phyloP scores from a whole-genome alignment of 2,113 vertebrate genomes.

The Psilopogon haemacephalus region DNA sequence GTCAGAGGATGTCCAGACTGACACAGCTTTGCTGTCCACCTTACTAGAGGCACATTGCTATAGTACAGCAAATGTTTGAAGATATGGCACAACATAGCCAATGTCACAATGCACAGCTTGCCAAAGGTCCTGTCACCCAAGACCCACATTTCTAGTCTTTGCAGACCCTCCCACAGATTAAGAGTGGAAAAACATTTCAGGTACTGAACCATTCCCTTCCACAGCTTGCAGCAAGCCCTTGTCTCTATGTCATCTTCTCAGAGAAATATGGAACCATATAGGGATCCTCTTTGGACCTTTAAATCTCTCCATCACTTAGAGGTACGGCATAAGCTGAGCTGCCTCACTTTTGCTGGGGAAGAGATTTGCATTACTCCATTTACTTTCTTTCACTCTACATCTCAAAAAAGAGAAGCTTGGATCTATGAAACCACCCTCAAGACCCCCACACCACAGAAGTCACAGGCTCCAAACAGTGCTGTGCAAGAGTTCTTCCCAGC shows the following conservation, averaged over 20 bases:
- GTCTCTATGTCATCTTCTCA: background rate
- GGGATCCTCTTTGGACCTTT: background rate
- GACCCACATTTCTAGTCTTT: fast-evolving
- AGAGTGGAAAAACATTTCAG: background rate
- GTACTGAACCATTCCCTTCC: background rate
- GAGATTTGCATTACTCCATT: background rate
- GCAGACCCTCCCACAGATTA: fast-evolving
- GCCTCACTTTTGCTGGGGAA: fast-evolving
- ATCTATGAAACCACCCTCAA: background rate
- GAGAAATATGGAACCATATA: background rate
- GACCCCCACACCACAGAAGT: background rate
- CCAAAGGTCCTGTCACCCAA: background rate
- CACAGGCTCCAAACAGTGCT: fast-evolving
- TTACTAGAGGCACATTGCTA: no score
- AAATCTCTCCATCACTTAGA: background rate
- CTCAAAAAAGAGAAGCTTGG: background rate
- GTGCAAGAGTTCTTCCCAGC: fast-evolving
- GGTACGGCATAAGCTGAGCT: background rate
- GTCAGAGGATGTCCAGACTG: background rate
- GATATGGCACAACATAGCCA: background rate
- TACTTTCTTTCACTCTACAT: background rate
- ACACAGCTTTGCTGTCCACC: background rate
- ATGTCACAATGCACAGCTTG: fast-evolving
- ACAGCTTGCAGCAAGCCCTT: background rate
- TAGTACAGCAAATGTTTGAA: background rate